Evolutionary conservation across 2,797 vertebrate genomes (phyloP), one percentile per base, ranked within the genome.

Genomic region (Euphonia xanthogaster): DNA sequence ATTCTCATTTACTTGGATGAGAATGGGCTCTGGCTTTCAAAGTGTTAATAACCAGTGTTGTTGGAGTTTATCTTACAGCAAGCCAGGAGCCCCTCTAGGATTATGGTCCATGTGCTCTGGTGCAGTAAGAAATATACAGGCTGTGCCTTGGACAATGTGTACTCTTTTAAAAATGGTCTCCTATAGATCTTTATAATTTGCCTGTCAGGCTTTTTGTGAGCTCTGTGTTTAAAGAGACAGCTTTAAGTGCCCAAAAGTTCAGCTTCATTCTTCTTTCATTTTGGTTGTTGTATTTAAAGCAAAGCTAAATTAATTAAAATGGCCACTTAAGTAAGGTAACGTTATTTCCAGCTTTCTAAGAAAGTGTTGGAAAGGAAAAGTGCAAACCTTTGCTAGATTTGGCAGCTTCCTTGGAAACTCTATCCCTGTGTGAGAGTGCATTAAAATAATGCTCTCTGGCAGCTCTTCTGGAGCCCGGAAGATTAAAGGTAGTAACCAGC

Each of bases 341-440:
- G 31, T 58, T 85, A 74, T 95, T 95, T 93, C 67, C 83, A 94
- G 83, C 85, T 95, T 96, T 95, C 94, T 92, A 86, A 95, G 95
- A 94, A 92, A 86, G 28, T 20, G 19, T 77, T 94, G 83, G 92
- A 92, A 92, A 80, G 62, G 27, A 61, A 74, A 90, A 95, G 37
- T 10, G 24, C 81, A 72, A 86, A 86, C 83, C 54, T 70, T 87
- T 76, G 50, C 51, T 88, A 66, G 71, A 63, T 95, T 94, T 95
- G 85, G 89, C 83, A 91, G 70, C 57, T 81, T 74, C 40, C 83
- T 93, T 92, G 89, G 96, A 96, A 96, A 94, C 80, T 87, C 75
- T 75, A 65, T 90, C 51, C 72, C 25, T 66, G 24, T 91, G 73
- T 66, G 65, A 78, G 44, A 82, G 20, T 63, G 17, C 78, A 44